Conservation (phyloP, 2,888 invertebrate species). For the Agrochola lota region DNA sequence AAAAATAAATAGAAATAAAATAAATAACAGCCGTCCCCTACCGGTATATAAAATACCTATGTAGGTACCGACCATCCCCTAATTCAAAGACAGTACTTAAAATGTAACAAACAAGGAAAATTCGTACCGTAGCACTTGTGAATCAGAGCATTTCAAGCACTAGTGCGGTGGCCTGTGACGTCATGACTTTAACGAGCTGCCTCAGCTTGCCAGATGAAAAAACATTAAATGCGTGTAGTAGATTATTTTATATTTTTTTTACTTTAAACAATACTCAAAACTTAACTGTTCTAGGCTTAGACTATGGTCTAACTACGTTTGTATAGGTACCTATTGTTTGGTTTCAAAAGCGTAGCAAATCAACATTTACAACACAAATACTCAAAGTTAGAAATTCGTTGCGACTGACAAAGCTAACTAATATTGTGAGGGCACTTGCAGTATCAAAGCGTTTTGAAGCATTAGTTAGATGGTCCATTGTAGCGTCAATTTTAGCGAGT, state of each 20-base stretch:
- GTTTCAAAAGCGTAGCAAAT: not conserved
- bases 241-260: not conserved
- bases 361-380: not conserved
- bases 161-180: slow-evolving; percentile 45
- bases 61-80: slow-evolving; percentile 22
- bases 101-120: slow-evolving; percentile 60
- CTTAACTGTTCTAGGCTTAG: not conserved
- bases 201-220: slow-evolving; percentile 51
- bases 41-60: slow-evolving; percentile 9
- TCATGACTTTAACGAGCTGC: slow-evolving; percentile 50
- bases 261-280: no score
- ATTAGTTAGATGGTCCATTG: not conserved
- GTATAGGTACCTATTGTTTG: not conserved
- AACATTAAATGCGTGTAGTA: slow-evolving; percentile 34
- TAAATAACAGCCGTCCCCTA: slow-evolving; percentile 13
- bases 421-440: not conserved
- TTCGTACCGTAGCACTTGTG: slow-evolving; percentile 43
- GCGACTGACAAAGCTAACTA: not conserved
- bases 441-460: not conserved
- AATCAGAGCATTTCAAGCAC: slow-evolving; percentile 56
- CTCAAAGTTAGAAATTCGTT: not conserved
- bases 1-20: slow-evolving; percentile 25
- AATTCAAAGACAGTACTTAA: slow-evolving; percentile 55
- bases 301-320: not conserved
- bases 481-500: not conserved